Base-by-base conservation (phyloP, 2,888 invertebrate genomes). In the Agonopterix subpropinquella region DNA sequence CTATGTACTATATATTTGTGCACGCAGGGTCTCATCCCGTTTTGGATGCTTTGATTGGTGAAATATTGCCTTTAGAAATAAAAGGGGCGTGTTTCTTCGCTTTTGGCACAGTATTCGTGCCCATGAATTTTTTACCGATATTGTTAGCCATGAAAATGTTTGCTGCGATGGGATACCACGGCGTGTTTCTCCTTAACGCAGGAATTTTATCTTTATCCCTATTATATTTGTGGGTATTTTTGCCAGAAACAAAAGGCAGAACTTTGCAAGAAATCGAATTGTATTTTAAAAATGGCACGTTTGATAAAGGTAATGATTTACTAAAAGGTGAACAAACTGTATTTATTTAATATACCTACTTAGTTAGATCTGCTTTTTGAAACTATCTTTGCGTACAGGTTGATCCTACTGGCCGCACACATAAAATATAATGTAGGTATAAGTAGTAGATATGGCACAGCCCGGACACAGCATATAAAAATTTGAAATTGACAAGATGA, bases 241-340 rank as follows among this genome's bases (percentile, higher is more conserved):
- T 70, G 47, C 67, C 67, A 1, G 68, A 70, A 53, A 70, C 68
- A 0, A 68, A 63, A 48, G 64, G 63, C 0, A 57, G 58, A 43
- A 67, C 63, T n/a, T 48, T 70, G 43, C 65, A 66, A 44, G 66
- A 70, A 53, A 65, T 68, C 2, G 70, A 68, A 41, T 42, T 62
- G 44, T 64, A 54, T 49, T 64, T 68, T 11, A 63, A 61, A 41
- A 60, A 59, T 42, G 52, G 57, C 43, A 51, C 5, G 1, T 53
- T 50, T 46, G 43, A 53, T 11, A 52, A 49, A 11, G 39, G 45
- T 1, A 13, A 51, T 35, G 48, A 50, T 39, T 15, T 45, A 11
- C 10, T 47, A 10, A 43, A 44, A n/a, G 44, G 36, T 36, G 18
- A 47, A 15, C 1, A 15, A 15, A 15, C 15, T 3, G 3, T 3